Conservation (phyloP, 2,888 invertebrate genomes). For the Eremobia ochroleuca region DNA sequence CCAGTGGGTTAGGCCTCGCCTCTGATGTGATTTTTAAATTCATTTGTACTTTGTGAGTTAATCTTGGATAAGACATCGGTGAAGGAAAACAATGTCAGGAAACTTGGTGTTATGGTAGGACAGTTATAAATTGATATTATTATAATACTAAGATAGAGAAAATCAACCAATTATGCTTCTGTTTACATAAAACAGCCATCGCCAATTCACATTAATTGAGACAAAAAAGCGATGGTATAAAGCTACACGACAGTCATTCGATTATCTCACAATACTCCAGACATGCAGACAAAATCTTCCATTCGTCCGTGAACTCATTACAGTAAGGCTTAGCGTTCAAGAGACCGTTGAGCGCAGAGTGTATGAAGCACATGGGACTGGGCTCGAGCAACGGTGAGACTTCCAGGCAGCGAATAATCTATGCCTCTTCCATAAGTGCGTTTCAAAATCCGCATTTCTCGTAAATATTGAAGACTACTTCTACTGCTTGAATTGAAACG, state of each 20-base stretch:
- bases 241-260: neutral
- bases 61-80: too few relatives aligned
- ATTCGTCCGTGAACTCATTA: neutral
- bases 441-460: neutral
- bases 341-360: neutral
- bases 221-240: neutral
- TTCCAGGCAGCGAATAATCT: too few relatives aligned
- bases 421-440: neutral
- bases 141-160: neutral
- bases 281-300: neutral
- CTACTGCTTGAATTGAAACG: constrained; percentile 70
- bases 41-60: neutral
- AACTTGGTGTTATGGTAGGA: neutral
- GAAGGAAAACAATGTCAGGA: neutral
- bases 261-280: neutral
- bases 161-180: neutral
- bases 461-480: constrained; percentile 13
- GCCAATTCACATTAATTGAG: neutral
- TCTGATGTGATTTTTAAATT: neutral
- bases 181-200: neutral
- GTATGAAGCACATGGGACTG: neutral
- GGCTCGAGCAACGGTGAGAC: neutral
- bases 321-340: neutral
- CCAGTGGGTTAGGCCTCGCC: neutral
- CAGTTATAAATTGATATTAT: neutral